phyloP scores from a whole-genome alignment of 2,888 invertebrate genomes.

The Paralinhomoeus sp. region DNA sequence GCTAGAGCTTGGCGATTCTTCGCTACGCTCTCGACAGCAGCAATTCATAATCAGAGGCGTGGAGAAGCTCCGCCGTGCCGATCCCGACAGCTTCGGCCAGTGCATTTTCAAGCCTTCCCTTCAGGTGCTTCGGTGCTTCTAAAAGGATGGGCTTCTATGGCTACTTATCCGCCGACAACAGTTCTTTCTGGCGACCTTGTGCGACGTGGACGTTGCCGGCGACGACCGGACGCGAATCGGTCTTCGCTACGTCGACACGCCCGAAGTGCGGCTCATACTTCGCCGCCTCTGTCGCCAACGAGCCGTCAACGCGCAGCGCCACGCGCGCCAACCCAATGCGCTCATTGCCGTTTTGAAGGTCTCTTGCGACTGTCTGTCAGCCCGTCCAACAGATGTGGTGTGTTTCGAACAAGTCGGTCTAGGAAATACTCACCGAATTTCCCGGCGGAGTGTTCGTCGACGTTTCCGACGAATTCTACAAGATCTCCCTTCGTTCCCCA shows the following conservation, averaged over 20 bases:
- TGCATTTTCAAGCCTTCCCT: not conserved
- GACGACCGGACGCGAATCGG: slow-evolving; percentile 7
- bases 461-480: slow-evolving; percentile 7
- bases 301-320: not conserved
- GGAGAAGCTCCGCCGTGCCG: not conserved
- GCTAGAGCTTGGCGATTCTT: no score
- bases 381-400: no score
- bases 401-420: no score
- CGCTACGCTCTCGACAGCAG: no score
- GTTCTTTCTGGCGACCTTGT: slow-evolving; percentile 9
- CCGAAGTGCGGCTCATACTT: slow-evolving; percentile 3
- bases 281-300: not conserved
- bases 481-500: slow-evolving; percentile 5
- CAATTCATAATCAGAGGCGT: not conserved
- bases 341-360: slow-evolving; percentile 7
- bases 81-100: not conserved
- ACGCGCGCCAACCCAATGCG: slow-evolving; percentile 6
- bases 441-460: slow-evolving; percentile 9
- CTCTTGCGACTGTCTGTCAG: no score
- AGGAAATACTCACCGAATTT: slow-evolving; percentile 8
- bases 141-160: no score
- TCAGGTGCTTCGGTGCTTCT: not conserved
- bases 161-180: slow-evolving; percentile 1
- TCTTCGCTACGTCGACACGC: slow-evolving; percentile 7
- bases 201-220: slow-evolving; percentile 6